Conservation (phyloP, 2,888 invertebrate genomes). For the Callinectes sapidus region DNA sequence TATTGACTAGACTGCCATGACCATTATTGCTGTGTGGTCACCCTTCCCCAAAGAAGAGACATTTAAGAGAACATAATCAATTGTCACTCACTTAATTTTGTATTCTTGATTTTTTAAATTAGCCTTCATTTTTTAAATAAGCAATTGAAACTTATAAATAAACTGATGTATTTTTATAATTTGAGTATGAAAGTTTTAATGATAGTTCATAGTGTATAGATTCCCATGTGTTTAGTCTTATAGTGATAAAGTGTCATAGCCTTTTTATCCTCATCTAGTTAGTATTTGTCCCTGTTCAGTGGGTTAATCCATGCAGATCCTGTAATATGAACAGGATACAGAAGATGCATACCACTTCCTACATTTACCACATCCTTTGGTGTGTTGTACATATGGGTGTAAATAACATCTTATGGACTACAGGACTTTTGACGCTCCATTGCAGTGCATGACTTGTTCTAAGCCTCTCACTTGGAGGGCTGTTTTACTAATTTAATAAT, state of each 20-base stretch:
- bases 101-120: background rate
- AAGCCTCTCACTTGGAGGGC: conserved; percentile 32
- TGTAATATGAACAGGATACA: conserved; percentile 5
- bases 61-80: background rate
- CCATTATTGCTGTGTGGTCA: conserved; percentile 53
- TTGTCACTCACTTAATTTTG: background rate
- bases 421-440: conserved; percentile 9
- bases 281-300: background rate
- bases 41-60: conserved; percentile 34
- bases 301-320: conserved; percentile 18
- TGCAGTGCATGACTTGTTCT: conserved; percentile 17
- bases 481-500: conserved; percentile 24
- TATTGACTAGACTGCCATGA: background rate
- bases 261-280: background rate
- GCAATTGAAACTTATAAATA: background rate
- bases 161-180: background rate
- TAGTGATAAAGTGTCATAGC: conserved; percentile 3
- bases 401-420: conserved; percentile 18
- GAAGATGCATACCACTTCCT: background rate
- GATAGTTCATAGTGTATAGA: background rate
- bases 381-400: conserved; percentile 28
- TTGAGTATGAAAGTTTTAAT: background rate
- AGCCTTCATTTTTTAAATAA: background rate
- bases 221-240: background rate
- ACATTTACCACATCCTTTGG: conserved; percentile 19